These are phyloP conservation scores for Noctua janthina DNA, from an alignment of 2,888 invertebrate species.

Conservation along the genomic window DNA sequence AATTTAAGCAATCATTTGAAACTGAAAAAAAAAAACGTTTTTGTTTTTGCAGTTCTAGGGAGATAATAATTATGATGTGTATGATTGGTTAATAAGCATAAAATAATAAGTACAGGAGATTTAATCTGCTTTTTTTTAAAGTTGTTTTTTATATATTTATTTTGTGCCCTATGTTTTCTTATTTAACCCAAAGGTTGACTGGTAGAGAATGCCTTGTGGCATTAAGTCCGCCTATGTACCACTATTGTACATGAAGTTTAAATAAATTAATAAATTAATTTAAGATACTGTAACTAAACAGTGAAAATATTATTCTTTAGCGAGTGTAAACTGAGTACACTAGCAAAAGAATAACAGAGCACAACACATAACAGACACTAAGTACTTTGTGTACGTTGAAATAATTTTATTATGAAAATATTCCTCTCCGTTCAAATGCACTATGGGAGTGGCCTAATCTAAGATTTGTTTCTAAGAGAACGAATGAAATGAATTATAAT, in stretches of 20 bases:
- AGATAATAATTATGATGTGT: neutral
- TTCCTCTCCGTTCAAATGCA: slow-evolving; percentile 23
- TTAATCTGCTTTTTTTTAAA: too few species aligned
- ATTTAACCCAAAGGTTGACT: too few species aligned
- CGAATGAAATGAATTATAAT: neutral
- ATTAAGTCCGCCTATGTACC: too few species aligned
- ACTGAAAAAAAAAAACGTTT: too few species aligned
- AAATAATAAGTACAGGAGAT: neutral
- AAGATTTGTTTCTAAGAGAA: neutral
- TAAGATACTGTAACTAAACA: neutral
- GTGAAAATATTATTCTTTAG: neutral
- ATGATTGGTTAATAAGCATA: neutral
- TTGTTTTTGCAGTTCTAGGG: too few species aligned
- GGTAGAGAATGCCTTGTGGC: too few species aligned
- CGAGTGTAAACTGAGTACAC: neutral
- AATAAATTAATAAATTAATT: too few species aligned
- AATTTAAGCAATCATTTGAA: neutral
- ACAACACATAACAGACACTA: neutral
- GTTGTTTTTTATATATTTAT: too few species aligned
- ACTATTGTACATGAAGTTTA: too few species aligned
- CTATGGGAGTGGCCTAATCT: neutral
- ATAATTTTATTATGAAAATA: slow-evolving; percentile 41
- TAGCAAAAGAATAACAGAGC: neutral
- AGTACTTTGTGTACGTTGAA: neutral
- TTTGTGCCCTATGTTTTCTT: too few species aligned